phyloP scores from a whole-genome alignment of 2,888 invertebrate genomes.

The Thera britannica region DNA sequence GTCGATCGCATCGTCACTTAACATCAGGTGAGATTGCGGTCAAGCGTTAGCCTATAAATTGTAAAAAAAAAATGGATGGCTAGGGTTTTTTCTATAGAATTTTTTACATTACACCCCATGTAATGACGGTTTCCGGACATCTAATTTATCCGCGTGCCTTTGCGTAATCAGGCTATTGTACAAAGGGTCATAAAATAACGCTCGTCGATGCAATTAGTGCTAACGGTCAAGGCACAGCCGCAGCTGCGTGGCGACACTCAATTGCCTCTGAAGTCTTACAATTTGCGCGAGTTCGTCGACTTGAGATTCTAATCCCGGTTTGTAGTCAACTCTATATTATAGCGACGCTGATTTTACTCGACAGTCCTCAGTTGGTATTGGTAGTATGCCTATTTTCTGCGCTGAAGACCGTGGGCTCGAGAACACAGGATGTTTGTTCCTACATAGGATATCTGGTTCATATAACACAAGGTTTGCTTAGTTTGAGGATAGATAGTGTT shows the following conservation, averaged over 20 bases:
- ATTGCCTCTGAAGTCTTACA: slow-evolving; percentile 60
- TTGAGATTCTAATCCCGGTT: slow-evolving; percentile 22
- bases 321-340: not conserved
- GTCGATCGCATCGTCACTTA: no score
- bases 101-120: not conserved
- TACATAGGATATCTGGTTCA: no score
- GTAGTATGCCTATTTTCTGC: no score
- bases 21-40: no score
- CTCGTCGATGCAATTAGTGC: slow-evolving; percentile 65
- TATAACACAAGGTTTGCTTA: no score
- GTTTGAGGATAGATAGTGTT: no score
- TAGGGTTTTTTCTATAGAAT: no score
- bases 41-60: no score
- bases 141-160: slow-evolving; percentile 1
- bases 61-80: no score
- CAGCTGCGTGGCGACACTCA: slow-evolving; percentile 70
- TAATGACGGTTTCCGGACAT: not conserved
- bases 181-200: slow-evolving; percentile 66
- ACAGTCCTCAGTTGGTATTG: not conserved
- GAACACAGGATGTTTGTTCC: no score
- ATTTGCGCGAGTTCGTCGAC: slow-evolving; percentile 74
- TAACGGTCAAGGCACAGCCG: slow-evolving; percentile 60
- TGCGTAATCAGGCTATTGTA: slow-evolving; percentile 27
- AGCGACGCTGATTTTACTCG: not conserved
- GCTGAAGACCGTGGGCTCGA: no score